phyloP scores from a whole-genome alignment of 2,113 vertebrate genomes.

The Heptranchias perlo region DNA sequence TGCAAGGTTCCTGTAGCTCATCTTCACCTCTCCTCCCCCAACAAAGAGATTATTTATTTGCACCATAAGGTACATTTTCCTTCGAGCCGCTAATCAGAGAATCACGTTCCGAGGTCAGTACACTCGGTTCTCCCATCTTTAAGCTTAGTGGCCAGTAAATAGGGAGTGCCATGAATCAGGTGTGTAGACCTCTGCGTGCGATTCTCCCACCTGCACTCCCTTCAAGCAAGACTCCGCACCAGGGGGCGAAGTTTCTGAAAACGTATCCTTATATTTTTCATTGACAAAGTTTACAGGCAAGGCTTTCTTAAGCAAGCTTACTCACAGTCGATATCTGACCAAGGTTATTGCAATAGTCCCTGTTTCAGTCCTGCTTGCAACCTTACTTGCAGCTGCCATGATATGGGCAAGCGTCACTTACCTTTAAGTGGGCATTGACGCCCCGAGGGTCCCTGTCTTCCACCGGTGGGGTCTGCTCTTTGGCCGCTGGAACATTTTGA shows the following conservation, averaged over 20 bases:
- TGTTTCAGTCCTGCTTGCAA: neutral
- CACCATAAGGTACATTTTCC: too few relatives aligned
- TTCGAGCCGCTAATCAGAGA: too few relatives aligned
- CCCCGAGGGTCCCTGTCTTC: conserved; percentile 57
- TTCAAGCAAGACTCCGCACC: neutral
- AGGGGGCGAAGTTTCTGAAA: neutral
- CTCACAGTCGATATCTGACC: neutral
- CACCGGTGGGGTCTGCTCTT: conserved; percentile 60
- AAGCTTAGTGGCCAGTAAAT: neutral
- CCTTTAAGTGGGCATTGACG: conserved; percentile 64
- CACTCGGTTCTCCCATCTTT: too few relatives aligned
- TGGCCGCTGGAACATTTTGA: conserved; percentile 53
- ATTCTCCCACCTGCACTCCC: neutral
- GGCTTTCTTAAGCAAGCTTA: neutral
- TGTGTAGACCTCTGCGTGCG: neutral
- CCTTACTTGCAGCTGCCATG: neutral
- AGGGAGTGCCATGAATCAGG: neutral
- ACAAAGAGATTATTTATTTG: neutral
- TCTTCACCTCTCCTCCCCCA: neutral
- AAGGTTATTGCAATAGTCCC: neutral
- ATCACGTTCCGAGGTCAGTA: neutral
- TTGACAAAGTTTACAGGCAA: neutral
- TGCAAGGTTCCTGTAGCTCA: neutral
- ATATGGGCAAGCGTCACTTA: conserved; percentile 42
- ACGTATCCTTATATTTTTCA: neutral